Percentiles rank a stretch among this genome's conserved stretches.
These are phyloP conservation scores for Cephus pygmeus DNA, from an alignment of 2,888 invertebrate species.

Conservation along the genomic window DNA sequence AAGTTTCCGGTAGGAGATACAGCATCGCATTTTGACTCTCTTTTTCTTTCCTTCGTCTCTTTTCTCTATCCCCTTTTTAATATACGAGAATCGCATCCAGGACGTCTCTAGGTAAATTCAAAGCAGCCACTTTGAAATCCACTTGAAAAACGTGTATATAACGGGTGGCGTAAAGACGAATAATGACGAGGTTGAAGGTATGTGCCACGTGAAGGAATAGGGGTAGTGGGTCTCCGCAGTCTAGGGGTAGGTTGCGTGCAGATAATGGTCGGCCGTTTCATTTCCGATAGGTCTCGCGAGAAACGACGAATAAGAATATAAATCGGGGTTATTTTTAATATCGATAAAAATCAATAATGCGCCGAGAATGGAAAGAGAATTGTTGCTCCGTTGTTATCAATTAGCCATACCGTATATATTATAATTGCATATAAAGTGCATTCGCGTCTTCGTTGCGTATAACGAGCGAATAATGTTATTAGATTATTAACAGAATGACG, in stretches of 20 bases:
- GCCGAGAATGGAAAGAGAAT: background rate
- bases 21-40: background rate
- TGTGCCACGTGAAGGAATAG: background rate
- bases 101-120: background rate
- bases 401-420: background rate
- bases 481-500: constrained; percentile 53
- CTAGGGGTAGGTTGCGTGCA: background rate
- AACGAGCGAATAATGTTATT: constrained; percentile 37
- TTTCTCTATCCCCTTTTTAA: background rate
- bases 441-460: background rate
- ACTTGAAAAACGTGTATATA: background rate
- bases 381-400: background rate
- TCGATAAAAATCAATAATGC: background rate
- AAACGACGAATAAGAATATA: background rate
- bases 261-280: background rate
- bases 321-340: background rate
- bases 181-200: background rate
- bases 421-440: background rate
- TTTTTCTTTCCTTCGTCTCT: background rate
- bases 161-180: background rate
- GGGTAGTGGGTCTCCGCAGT: background rate
- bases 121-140: background rate
- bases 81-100: background rate
- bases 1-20: background rate
- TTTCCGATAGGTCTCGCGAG: background rate